Evolutionary conservation across 2,888 invertebrate species (phyloP).

Genomic region (Stenoptilia bipunctidactyla): DNA sequence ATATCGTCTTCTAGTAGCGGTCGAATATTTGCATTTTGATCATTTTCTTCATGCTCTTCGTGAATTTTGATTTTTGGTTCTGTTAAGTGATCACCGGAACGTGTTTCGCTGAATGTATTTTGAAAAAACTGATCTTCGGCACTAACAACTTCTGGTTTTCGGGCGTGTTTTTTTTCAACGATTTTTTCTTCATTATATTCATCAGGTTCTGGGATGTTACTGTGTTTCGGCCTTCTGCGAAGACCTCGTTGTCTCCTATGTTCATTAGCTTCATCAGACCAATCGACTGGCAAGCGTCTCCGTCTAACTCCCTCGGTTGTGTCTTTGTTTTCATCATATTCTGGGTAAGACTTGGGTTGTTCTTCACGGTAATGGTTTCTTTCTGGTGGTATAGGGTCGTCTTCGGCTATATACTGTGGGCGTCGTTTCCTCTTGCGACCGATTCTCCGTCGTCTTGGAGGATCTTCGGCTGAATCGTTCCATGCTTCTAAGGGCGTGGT

Average conservation of each 20-base stretch:
- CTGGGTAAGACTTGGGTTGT: conserved; percentile 25
- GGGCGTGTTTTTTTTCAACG: neutral
- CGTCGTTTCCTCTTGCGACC: conserved; percentile 74
- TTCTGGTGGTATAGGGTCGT: conserved; percentile 29
- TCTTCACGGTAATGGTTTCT: conserved; percentile 8
- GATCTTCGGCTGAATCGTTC: conserved; percentile 38
- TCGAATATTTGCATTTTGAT: neutral
- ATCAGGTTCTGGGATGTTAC: neutral
- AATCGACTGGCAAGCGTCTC: conserved; percentile 22
- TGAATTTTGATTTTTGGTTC: no score
- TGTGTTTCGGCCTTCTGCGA: conserved; percentile 1
- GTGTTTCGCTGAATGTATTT: no score
- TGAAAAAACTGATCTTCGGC: neutral
- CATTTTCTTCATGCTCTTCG: no score
- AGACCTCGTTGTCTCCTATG: conserved; percentile 18
- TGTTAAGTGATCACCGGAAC: no score
- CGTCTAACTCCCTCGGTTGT: conserved; percentile 32
- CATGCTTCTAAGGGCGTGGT: conserved; percentile 30
- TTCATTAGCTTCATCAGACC: conserved; percentile 7
- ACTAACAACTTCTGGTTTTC: neutral
- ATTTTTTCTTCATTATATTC: neutral
- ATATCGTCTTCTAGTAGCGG: neutral
- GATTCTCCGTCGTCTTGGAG: conserved; percentile 51
- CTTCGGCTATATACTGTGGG: conserved; percentile 33
- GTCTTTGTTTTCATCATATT: conserved; percentile 19